Evolutionary conservation across 1,140 invertebrate genomes (phyloP).

Genomic region (Harlomillsia oculata): DNA sequence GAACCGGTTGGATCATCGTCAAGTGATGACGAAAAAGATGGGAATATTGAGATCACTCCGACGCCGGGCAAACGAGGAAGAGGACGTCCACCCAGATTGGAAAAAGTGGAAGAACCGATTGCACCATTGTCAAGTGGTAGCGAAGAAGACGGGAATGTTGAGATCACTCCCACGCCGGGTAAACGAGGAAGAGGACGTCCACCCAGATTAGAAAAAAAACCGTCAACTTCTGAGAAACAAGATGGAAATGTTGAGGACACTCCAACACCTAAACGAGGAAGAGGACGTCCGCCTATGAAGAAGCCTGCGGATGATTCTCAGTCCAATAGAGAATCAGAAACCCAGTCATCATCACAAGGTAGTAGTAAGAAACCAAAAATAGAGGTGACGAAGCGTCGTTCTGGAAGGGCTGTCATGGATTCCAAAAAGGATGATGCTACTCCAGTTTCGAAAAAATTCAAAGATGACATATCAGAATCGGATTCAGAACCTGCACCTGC

Average conservation of each 20-base stretch:
- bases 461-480: no score
- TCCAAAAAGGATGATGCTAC: no score
- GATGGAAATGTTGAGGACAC: no score
- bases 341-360: no score
- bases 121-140: not conserved
- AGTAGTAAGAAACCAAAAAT: no score
- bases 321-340: no score
- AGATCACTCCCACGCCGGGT: not conserved
- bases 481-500: no score
- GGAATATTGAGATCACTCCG: not conserved
- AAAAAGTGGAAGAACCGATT: not conserved
- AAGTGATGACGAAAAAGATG: not conserved
- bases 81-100: slow-evolving; percentile 2
- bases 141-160: not conserved
- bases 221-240: not conserved
- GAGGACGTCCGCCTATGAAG: not conserved
- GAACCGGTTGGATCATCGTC: not conserved
- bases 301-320: no score
- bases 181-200: not conserved
- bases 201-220: not conserved
- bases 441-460: no score
- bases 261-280: not conserved
- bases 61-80: not conserved
- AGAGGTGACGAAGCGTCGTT: no score
- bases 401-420: no score